A percentile compares a stretch with the other conserved stretches of the same genome.
These are phyloP conservation scores for Eolophus roseicapilla DNA, from an alignment of 2,113 vertebrate species.

Conservation along the genomic window DNA sequence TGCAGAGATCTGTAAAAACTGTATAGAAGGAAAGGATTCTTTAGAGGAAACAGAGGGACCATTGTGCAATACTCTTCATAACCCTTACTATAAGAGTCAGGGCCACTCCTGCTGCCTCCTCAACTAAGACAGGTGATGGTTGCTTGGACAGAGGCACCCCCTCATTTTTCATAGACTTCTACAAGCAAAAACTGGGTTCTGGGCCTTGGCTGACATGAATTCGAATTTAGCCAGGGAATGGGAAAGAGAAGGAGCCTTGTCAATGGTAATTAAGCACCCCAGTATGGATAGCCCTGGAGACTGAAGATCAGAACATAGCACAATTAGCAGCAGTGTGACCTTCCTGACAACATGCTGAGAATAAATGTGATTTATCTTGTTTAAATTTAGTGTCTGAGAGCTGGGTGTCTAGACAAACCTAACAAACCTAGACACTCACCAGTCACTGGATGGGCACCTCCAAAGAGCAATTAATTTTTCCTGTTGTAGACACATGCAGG, in stretches of 20 bases:
- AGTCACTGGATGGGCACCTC: neutral
- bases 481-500: neutral
- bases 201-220: neutral
- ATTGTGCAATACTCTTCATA: neutral
- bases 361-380: neutral
- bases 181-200: neutral
- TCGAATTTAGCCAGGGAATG: neutral
- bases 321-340: neutral
- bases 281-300: slow-evolving; percentile 27
- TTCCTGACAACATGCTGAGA: neutral
- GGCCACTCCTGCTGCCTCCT: slow-evolving; percentile 22
- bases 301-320: neutral
- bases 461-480: neutral
- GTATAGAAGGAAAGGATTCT: slow-evolving; percentile 77
- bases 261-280: neutral
- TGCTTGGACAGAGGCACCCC: neutral
- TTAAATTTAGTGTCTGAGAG: neutral
- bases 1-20: slow-evolving; percentile 72
- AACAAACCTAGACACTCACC: neutral
- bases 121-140: neutral
- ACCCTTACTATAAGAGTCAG: neutral
- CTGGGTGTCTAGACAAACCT: slow-evolving; percentile 12
- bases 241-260: neutral
- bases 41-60: slow-evolving; percentile 62
- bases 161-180: neutral